Evolutionary conservation across 2,888 invertebrate species (phyloP), one percentile per base, ranked within the genome.

Genomic region (Lasioglossum calceatum): DNA sequence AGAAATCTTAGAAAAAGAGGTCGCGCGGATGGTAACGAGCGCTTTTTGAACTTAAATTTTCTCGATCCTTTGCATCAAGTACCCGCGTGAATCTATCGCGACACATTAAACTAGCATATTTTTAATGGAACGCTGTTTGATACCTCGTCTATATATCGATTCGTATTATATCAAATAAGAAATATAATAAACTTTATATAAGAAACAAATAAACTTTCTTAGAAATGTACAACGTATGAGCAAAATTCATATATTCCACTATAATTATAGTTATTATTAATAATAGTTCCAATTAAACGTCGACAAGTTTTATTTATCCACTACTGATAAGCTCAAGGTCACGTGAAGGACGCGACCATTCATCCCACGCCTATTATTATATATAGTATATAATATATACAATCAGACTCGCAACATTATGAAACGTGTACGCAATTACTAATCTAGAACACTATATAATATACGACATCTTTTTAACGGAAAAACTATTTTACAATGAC

Each of bases 21-120:
- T n/a, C 47, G 47, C 64, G 44, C 54, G 16, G 54, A 47, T 54
- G 16, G 42, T 44, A 73, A 75, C 39, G 36, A 77, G 77, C 70
- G 77, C 77, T 77, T 77, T 70, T 77, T 54, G 70, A 77, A 77
- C 14, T n/a, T 42, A 71, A 71, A 42, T 71, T 71, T 42, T 71
- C 42, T 44, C 1, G 23, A 23, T 12, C 23, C 42, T 42, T 42
- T 42, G 23, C 23, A 23, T 67, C 16, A 8, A 32, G 1, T 39
- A 70, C 23, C 39, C 23, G 8, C 0, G 32, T 4, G 2, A 73
- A 19, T 32, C 16, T 32, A 23, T 23, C 19, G 8, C 3, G 19
- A 44, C 32, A 27, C 32, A 73, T 73, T 7, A 47, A 7, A 27
- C 19, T 23, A 70, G 23, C 19, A 50, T 36, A 50, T 50, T 50